phyloP scores from a whole-genome alignment of 2,888 invertebrate species.

The Oxycera nigricornis region DNA sequence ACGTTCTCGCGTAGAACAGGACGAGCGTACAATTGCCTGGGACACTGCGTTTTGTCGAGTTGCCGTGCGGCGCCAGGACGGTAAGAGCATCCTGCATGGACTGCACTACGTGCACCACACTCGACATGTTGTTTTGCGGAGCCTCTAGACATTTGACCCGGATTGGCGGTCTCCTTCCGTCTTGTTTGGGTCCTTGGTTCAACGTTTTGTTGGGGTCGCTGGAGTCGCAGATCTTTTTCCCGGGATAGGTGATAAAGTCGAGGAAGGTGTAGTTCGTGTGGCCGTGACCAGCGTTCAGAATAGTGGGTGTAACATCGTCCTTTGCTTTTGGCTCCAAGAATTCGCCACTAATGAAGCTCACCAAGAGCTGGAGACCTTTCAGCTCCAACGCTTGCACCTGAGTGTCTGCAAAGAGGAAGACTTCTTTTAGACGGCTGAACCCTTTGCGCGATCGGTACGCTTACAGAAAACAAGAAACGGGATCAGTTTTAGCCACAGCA shows the following conservation, averaged over 20 bases:
- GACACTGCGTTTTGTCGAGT: slow-evolving; percentile 66
- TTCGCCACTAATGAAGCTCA: slow-evolving; percentile 46
- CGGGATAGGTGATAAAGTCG: slow-evolving; percentile 53
- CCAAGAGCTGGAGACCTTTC: slow-evolving; percentile 44
- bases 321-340: slow-evolving; percentile 39
- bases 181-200: slow-evolving; percentile 46
- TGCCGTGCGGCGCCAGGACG: slow-evolving; percentile 58
- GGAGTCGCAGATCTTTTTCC: slow-evolving; percentile 51
- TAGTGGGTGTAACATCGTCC: slow-evolving; percentile 22
- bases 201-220: slow-evolving; percentile 53
- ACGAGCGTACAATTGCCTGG: slow-evolving; percentile 78
- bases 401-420: neutral
- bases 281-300: neutral
- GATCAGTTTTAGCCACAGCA: neutral
- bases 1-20: slow-evolving; percentile 88
- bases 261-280: slow-evolving; percentile 53
- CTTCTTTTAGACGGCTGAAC: neutral
- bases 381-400: slow-evolving; percentile 43
- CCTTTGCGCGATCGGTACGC: neutral
- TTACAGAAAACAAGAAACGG: neutral
- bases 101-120: slow-evolving; percentile 54
- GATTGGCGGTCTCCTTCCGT: slow-evolving; percentile 54
- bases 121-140: slow-evolving; percentile 47
- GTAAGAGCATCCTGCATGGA: slow-evolving; percentile 57
- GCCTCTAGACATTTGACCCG: slow-evolving; percentile 57